Conservation (phyloP, 2,113 vertebrate genomes). For the Lutjanus erythropterus region DNA sequence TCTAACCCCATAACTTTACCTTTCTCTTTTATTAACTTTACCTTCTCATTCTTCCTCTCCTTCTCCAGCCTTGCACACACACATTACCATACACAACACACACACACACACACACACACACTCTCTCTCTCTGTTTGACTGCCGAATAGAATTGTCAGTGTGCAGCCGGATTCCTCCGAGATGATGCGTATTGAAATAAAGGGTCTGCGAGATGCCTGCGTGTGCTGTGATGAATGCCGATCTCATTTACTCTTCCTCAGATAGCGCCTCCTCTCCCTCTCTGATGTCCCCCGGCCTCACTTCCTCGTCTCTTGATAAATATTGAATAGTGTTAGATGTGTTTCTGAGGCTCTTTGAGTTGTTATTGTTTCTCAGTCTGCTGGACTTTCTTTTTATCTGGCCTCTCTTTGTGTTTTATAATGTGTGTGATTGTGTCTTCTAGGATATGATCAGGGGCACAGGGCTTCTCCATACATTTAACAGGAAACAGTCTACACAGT, state of each 20-base stretch:
- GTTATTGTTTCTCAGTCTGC: conserved; percentile 40
- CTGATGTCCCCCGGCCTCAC: conserved; percentile 18
- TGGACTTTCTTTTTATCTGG: conserved; percentile 1
- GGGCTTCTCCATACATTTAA: background rate
- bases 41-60: background rate
- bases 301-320: conserved; percentile 43
- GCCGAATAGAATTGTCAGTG: conserved; percentile 26
- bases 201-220: conserved; percentile 5
- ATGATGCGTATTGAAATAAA: conserved; percentile 36
- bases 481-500: background rate
- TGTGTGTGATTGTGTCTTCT: too few species aligned
- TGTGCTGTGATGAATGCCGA: conserved; percentile 38
- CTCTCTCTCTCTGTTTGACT: background rate
- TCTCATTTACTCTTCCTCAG: conserved; percentile 58
- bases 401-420: background rate
- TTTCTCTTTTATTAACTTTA: background rate
- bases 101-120: too few species aligned
- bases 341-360: conserved; percentile 19
- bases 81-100: background rate
- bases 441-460: background rate
- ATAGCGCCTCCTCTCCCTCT: conserved; percentile 36
- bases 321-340: conserved; percentile 24
- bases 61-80: background rate
- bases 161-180: conserved; percentile 19
- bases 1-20: background rate